phyloP scores from a whole-genome alignment of 2,113 vertebrate genomes.

The Scalopus aquaticus region DNA sequence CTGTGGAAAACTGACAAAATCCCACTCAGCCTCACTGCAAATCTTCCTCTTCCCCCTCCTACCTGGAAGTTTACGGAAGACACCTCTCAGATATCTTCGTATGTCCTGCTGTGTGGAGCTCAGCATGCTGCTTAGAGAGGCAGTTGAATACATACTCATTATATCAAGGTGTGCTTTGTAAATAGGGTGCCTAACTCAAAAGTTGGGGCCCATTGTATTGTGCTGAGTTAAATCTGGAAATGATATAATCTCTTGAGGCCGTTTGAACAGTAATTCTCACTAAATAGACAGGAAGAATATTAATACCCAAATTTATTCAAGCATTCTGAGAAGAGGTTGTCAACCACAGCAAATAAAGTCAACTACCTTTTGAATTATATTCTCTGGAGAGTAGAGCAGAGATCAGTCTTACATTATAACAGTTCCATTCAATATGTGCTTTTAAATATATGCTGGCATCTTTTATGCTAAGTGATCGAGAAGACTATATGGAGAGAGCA shows the following conservation, averaged over 20 bases:
- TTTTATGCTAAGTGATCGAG: constrained; percentile 33
- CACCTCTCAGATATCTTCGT: background rate
- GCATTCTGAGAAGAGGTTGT: constrained; percentile 44
- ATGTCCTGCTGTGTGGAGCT: background rate
- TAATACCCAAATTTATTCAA: constrained; percentile 71
- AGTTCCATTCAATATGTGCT: background rate
- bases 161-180: constrained; percentile 7
- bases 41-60: background rate
- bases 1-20: background rate
- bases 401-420: background rate
- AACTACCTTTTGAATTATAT: constrained; percentile 48
- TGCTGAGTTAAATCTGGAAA: constrained; percentile 60
- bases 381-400: background rate
- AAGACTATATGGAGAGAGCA: constrained; percentile 2
- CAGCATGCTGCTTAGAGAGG: background rate
- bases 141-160: background rate
- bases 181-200: constrained; percentile 17
- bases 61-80: background rate
- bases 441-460: background rate
- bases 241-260: constrained; percentile 42
- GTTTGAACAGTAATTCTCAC: constrained; percentile 48
- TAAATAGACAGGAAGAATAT: constrained; percentile 68
- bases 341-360: constrained; percentile 56
- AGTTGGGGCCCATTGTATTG: background rate
- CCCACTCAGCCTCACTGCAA: background rate